These are phyloP conservation scores for Sorex fumeus DNA, from an alignment of 2,113 vertebrate species.

Conservation along the genomic window DNA sequence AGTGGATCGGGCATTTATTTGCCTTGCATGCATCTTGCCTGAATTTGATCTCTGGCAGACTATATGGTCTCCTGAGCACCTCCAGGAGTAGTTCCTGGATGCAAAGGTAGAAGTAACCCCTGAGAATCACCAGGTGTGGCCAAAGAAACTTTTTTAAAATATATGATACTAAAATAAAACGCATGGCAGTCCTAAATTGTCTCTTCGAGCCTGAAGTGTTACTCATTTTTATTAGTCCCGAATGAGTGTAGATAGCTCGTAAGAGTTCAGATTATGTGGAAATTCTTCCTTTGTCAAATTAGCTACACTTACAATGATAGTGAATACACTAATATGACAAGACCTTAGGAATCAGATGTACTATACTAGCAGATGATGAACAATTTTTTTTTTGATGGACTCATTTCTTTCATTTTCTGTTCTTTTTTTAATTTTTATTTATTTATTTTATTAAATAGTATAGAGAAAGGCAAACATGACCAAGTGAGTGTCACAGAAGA, in stretches of 20 bases:
- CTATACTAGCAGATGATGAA: background rate
- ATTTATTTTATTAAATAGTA: background rate
- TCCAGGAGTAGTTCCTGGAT: background rate
- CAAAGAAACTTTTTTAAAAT: too few relatives aligned
- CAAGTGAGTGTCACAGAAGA: background rate
- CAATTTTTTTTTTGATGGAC: too few relatives aligned
- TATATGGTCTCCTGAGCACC: background rate
- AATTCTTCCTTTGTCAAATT: conserved; percentile 12
- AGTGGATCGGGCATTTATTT: too few relatives aligned
- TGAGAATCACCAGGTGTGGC: too few relatives aligned
- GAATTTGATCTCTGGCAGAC: too few relatives aligned
- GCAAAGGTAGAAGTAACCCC: too few relatives aligned
- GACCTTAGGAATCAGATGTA: background rate
- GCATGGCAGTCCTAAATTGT: too few relatives aligned
- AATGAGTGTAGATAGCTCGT: background rate
- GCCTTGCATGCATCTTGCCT: too few relatives aligned
- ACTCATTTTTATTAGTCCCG: background rate
- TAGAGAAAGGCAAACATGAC: conserved; percentile 34
- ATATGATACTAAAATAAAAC: too few relatives aligned
- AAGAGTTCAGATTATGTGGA: too few relatives aligned
- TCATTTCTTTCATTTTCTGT: too few relatives aligned
- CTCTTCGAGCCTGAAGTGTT: background rate
- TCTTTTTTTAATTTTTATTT: too few relatives aligned
- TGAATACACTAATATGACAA: background rate
- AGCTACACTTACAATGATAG: background rate